Conservation (phyloP, 2,888 invertebrate genomes). For the Ectemnius cavifrons region DNA sequence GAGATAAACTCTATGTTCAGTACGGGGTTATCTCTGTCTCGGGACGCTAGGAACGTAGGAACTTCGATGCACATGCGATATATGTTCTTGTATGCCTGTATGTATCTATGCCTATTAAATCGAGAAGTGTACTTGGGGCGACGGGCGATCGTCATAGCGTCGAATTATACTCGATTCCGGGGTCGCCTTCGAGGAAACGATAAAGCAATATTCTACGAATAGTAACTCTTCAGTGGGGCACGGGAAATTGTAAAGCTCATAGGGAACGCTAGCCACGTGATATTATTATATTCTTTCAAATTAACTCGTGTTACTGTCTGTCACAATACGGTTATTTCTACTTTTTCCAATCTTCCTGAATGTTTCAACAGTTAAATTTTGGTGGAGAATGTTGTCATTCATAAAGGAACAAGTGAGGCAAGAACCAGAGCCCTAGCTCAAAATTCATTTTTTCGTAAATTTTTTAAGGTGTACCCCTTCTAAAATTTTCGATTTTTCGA, state of each 20-base stretch:
- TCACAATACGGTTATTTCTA: not conserved
- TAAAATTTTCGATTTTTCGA: no score
- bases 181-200: slow-evolving; percentile 47
- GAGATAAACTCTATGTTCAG: slow-evolving; percentile 6
- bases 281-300: no score
- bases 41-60: slow-evolving; percentile 8
- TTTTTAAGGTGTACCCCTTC: no score
- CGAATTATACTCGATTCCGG: slow-evolving; percentile 36
- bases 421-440: no score
- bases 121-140: slow-evolving; percentile 15
- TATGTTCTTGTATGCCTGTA: not conserved
- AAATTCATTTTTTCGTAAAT: no score
- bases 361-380: no score
- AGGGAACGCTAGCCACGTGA: no score
- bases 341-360: not conserved
- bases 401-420: no score
- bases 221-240: not conserved
- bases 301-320: no score
- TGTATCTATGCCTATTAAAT: slow-evolving; percentile 17
- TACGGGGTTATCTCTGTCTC: slow-evolving; percentile 33
- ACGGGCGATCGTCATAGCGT: slow-evolving; percentile 11
- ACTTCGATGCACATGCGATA: slow-evolving; percentile 16
- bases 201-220: slow-evolving; percentile 41
- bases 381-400: no score
- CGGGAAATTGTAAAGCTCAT: slow-evolving; percentile 8